These are phyloP conservation scores for Rapana venosa DNA, from an alignment of 2,888 invertebrate species.

Conservation along the genomic window DNA sequence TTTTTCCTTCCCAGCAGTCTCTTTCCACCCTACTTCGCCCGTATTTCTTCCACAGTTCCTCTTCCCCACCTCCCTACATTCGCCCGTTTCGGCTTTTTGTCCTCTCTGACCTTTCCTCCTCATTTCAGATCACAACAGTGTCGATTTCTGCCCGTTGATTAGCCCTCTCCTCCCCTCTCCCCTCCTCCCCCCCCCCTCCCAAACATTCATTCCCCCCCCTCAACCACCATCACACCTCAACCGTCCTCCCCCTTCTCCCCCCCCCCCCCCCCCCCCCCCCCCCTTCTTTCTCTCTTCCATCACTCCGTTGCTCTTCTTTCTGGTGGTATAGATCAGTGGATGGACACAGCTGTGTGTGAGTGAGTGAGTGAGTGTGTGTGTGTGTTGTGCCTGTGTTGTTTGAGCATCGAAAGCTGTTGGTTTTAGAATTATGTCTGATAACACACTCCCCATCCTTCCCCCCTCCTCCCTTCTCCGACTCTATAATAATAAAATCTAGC, in stretches of 20 bases:
- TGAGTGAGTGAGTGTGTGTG: background rate
- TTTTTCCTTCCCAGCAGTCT: background rate
- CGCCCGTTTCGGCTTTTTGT: background rate
- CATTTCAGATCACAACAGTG: conserved; percentile 8
- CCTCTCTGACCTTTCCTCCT: background rate
- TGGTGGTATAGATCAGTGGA: background rate
- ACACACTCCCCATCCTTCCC: no score
- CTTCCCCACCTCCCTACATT: background rate
- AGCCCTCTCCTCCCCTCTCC: background rate
- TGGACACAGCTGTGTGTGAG: conserved; percentile 2
- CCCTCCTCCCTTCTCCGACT: no score
- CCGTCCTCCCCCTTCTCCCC: no score
- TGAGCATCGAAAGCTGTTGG: no score
- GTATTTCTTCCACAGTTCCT: background rate
- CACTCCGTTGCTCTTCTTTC: background rate
- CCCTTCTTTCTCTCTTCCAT: background rate
- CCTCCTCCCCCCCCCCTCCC: background rate
- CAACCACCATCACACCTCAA: background rate
- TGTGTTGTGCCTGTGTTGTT: background rate
- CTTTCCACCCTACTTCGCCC: background rate
- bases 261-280: background rate
- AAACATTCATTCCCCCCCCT: background rate
- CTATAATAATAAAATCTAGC: no score
- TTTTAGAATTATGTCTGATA: no score
- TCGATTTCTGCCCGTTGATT: conserved; percentile 20